Conservation (phyloP, 2,797 vertebrate genomes). For the Pseudochromis fuscus region DNA sequence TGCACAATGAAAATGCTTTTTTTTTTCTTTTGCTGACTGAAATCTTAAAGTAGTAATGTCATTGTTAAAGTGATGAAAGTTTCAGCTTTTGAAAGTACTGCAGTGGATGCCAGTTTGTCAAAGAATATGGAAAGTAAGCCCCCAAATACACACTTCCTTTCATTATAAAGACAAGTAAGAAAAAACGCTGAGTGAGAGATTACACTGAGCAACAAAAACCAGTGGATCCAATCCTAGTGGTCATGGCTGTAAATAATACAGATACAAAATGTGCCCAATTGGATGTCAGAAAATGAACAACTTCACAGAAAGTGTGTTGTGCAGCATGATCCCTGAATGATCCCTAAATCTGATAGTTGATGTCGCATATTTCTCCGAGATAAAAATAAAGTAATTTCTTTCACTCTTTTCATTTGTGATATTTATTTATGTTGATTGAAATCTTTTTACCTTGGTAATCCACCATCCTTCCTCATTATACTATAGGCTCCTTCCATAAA, state of each 20-base stretch:
- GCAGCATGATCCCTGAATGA: too few species aligned
- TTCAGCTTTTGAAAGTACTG: too few species aligned
- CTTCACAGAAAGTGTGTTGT: not conserved
- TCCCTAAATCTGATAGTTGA: slow-evolving; percentile 1
- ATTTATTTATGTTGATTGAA: slow-evolving; percentile 1
- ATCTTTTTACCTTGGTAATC: not conserved
- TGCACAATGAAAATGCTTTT: too few species aligned
- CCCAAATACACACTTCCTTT: not conserved
- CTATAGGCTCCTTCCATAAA: not conserved
- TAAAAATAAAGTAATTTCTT: slow-evolving; percentile 12
- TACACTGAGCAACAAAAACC: not conserved
- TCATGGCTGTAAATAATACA: not conserved
- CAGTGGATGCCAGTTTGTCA: not conserved
- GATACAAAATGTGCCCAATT: not conserved
- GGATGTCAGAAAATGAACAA: not conserved
- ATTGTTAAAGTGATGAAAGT: too few species aligned
- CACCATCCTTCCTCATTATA: not conserved
- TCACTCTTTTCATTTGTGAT: not conserved
- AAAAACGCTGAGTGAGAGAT: not conserved
- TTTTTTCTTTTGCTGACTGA: too few species aligned
- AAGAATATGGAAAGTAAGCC: not conserved
- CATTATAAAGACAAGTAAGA: not conserved
- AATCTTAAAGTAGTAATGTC: too few species aligned
- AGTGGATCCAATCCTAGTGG: too few species aligned
- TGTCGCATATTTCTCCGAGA: not conserved